phyloP scores from a whole-genome alignment of 2,113 vertebrate genomes.

The Pipa parva region DNA sequence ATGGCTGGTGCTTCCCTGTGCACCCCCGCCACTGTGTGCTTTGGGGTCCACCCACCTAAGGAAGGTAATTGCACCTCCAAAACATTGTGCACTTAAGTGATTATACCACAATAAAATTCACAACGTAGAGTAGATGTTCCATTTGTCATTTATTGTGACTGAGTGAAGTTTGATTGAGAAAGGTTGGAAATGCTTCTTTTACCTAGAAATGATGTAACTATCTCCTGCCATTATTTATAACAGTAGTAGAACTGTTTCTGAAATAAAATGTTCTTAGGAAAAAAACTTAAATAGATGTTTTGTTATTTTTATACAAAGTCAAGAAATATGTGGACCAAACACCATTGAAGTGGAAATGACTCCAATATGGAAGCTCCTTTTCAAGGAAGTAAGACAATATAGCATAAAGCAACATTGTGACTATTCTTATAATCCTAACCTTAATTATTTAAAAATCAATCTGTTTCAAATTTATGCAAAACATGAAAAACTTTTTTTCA shows the following conservation, averaged over 20 bases:
- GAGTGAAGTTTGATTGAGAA: too few relatives aligned
- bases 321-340: constrained; percentile 67
- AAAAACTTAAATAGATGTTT: not conserved
- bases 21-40: too few relatives aligned
- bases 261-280: too few relatives aligned
- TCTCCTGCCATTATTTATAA: not conserved
- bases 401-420: not conserved
- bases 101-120: too few relatives aligned
- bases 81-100: too few relatives aligned
- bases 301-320: constrained; percentile 50
- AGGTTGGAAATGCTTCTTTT: too few relatives aligned
- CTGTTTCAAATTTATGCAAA: constrained; percentile 11
- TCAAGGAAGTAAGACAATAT: constrained; percentile 66
- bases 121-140: too few relatives aligned
- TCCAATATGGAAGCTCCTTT: constrained; percentile 72
- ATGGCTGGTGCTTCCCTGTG: too few relatives aligned
- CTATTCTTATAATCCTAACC: not conserved
- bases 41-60: too few relatives aligned
- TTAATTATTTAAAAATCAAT: constrained; percentile 11
- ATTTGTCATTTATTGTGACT: too few relatives aligned
- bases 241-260: not conserved
- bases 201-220: too few relatives aligned
- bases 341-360: constrained; percentile 63
- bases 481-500: constrained; percentile 49
- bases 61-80: too few relatives aligned